phyloP scores from a whole-genome alignment of 2,797 vertebrate genomes.

The Dipus sagitta region DNA sequence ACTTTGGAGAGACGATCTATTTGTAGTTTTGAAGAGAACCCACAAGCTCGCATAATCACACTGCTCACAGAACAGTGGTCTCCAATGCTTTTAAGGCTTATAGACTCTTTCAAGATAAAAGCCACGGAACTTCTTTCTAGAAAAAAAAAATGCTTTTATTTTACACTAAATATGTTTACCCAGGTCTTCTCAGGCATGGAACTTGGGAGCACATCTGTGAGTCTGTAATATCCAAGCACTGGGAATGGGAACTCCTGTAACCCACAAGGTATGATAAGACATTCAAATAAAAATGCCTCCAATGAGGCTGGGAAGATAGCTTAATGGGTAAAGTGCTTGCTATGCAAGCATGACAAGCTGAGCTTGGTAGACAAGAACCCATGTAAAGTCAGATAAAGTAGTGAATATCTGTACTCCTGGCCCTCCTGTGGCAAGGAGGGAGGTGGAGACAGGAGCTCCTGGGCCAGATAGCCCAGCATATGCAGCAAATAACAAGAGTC shows the following conservation, averaged over 20 bases:
- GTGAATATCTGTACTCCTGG: too few species aligned
- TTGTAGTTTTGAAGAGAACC: neutral
- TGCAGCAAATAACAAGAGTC: too few species aligned
- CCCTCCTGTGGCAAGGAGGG: too few species aligned
- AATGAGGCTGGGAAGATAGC: too few species aligned
- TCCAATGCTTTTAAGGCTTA: neutral
- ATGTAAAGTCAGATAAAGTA: too few species aligned
- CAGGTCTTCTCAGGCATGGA: neutral
- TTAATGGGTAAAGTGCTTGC: too few species aligned
- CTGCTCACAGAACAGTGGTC: neutral
- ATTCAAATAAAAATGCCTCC: neutral
- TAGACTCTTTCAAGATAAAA: constrained; percentile 26
- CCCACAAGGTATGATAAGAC: neutral
- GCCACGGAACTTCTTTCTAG: neutral
- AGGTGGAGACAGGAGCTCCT: too few species aligned
- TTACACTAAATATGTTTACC: neutral
- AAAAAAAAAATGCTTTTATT: neutral
- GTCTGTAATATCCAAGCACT: neutral
- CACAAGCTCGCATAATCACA: neutral
- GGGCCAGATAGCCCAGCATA: too few species aligned
- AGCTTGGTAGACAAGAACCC: too few species aligned
- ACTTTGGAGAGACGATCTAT: neutral
- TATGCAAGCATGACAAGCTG: too few species aligned
- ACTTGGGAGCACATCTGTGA: neutral
- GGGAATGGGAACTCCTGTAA: neutral